These are phyloP conservation scores for Pteronotus mesoamericanus DNA, from an alignment of 2,797 vertebrate genomes.

Conservation along the genomic window DNA sequence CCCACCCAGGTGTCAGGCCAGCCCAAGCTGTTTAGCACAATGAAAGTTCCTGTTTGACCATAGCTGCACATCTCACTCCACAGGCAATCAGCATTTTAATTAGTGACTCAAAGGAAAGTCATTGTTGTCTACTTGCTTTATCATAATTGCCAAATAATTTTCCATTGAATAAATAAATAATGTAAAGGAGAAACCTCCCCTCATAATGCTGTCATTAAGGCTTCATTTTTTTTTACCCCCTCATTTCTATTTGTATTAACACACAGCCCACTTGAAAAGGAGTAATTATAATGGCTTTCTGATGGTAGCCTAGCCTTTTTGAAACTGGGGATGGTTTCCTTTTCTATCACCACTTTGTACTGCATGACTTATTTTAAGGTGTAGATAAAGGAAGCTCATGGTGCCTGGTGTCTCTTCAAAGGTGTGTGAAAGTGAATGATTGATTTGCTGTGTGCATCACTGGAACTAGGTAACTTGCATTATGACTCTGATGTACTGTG, in stretches of 20 bases:
- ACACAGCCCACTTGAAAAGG: slow-evolving; percentile 80
- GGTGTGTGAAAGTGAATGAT: slow-evolving; percentile 79
- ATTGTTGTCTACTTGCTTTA: slow-evolving; percentile 86
- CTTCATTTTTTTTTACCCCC: slow-evolving; percentile 76
- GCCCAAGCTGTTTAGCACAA: slow-evolving; percentile 85
- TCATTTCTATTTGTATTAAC: slow-evolving; percentile 83
- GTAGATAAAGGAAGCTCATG: slow-evolving; percentile 79
- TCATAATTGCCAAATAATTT: slow-evolving; percentile 89
- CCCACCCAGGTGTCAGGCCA: slow-evolving; percentile 84
- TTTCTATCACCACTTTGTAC: slow-evolving; percentile 78
- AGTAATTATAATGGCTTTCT: slow-evolving; percentile 82
- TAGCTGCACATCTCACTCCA: slow-evolving; percentile 86
- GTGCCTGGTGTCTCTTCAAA: slow-evolving; percentile 72
- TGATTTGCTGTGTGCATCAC: slow-evolving; percentile 80
- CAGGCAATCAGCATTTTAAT: slow-evolving; percentile 89
- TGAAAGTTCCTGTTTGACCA: slow-evolving; percentile 86
- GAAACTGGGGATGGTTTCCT: slow-evolving; percentile 75
- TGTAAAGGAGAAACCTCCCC: slow-evolving; percentile 84
- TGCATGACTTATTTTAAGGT: slow-evolving; percentile 79
- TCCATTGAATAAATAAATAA: slow-evolving; percentile 88
- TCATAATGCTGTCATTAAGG: slow-evolving; percentile 84
- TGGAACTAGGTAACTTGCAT: slow-evolving; percentile 81
- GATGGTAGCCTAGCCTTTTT: slow-evolving; percentile 77
- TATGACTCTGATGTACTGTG: slow-evolving; percentile 82
- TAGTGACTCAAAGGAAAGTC: slow-evolving; percentile 88